These are phyloP conservation scores for Diachrysia chrysitis DNA, from an alignment of 2,888 invertebrate species.

Conservation along the genomic window DNA sequence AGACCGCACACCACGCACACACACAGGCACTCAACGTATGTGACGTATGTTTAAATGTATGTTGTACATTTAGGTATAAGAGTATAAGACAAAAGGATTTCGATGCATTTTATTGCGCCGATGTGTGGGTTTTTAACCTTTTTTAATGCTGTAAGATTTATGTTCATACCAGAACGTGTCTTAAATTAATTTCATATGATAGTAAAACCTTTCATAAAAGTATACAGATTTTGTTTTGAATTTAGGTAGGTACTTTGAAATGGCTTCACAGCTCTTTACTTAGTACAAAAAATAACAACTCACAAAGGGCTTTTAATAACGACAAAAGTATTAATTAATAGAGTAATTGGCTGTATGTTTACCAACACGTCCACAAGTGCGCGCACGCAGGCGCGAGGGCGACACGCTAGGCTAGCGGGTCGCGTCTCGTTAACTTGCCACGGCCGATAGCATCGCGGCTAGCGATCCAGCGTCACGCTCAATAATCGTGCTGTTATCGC, in stretches of 20 bases:
- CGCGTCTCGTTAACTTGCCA: constrained; percentile 66
- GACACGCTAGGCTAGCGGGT: constrained; percentile 60
- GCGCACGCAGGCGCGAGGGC: constrained; percentile 54
- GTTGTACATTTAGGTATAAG: constrained; percentile 11
- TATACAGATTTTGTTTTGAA: neutral
- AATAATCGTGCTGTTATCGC: constrained; percentile 47
- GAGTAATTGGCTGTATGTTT: constrained; percentile 52
- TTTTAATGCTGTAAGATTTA: constrained; percentile 3
- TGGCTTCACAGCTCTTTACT: neutral
- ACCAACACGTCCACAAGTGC: constrained; percentile 43
- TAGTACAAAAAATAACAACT: neutral
- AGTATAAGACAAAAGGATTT: constrained; percentile 28
- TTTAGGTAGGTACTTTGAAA: neutral
- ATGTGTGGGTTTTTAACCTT: constrained; percentile 4
- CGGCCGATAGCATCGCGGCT: constrained; percentile 65
- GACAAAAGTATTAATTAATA: constrained; percentile 25
- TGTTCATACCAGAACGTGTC: constrained; percentile 4
- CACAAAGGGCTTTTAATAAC: neutral
- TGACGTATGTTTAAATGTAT: constrained; percentile 9
- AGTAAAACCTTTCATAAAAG: neutral
- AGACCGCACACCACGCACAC: constrained; percentile 39
- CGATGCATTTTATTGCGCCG: constrained; percentile 12
- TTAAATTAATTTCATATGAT: constrained; percentile 1
- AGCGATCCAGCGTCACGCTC: constrained; percentile 56
- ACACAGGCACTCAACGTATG: constrained; percentile 27